Conservation (phyloP, 2,888 invertebrate genomes). For the Dasypolia templi region DNA sequence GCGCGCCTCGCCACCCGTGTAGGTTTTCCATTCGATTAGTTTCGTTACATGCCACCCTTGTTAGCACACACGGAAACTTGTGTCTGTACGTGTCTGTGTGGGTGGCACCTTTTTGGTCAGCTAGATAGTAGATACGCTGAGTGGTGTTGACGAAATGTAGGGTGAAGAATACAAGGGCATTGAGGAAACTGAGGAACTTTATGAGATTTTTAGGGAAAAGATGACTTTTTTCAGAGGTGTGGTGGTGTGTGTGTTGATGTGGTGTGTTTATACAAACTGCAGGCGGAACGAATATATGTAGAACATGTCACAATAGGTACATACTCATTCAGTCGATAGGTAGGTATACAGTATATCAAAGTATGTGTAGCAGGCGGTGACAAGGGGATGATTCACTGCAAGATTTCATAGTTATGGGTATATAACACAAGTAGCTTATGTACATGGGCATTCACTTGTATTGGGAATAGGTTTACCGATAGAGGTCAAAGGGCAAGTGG, state of each 20-base stretch:
- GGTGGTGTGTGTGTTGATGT: too few species aligned
- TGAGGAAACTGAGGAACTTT: constrained; percentile 6
- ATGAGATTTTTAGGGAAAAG: neutral
- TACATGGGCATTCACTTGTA: neutral
- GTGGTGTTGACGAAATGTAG: constrained; percentile 6
- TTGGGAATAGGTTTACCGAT: neutral
- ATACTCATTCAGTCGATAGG: neutral
- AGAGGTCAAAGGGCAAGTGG: neutral
- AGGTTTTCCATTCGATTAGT: constrained; percentile 77
- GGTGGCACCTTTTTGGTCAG: constrained; percentile 57
- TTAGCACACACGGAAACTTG: constrained; percentile 49
- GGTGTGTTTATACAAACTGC: neutral
- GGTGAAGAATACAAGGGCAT: neutral
- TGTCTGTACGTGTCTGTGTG: constrained; percentile 42
- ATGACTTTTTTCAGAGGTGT: too few species aligned
- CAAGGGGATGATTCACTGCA: neutral
- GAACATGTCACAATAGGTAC: neutral
- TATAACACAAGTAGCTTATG: neutral
- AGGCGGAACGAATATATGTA: neutral
- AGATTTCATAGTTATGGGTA: neutral
- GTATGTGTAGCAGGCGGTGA: neutral
- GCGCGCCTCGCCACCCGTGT: constrained; percentile 73
- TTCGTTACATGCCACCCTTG: constrained; percentile 70
- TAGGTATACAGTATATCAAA: neutral
- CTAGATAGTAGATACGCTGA: constrained; percentile 21